These are phyloP conservation scores for Florisuga fusca DNA, from an alignment of 2,797 vertebrate species.

Conservation along the genomic window DNA sequence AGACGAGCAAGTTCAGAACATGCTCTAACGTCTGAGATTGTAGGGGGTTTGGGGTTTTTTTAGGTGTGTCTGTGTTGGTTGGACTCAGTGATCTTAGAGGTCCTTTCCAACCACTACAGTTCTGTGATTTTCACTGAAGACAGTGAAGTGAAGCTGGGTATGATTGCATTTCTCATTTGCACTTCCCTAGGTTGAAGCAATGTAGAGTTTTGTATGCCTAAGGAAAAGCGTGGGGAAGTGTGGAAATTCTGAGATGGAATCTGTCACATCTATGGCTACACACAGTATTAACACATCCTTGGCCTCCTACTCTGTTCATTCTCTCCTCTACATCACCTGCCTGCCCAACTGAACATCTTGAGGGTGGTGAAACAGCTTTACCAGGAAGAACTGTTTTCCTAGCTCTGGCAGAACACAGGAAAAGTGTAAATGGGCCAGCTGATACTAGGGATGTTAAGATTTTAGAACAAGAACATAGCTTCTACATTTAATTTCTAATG, in stretches of 20 bases:
- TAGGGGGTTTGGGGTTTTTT: too few species aligned
- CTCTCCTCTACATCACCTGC: conserved; percentile 45
- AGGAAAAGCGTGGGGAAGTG: conserved; percentile 16
- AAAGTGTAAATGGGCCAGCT: conserved; percentile 5
- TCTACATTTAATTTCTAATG: background rate
- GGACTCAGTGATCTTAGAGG: too few species aligned
- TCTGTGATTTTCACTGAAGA: background rate
- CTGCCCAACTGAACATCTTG: conserved; percentile 3
- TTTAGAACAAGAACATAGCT: background rate
- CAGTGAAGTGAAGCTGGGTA: background rate
- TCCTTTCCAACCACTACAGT: too few species aligned
- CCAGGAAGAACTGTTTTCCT: background rate
- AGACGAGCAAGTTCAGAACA: too few species aligned
- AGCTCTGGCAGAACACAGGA: background rate
- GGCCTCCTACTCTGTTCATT: conserved; percentile 34
- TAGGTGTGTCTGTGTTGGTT: too few species aligned
- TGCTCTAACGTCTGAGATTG: too few species aligned
- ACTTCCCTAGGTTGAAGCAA: background rate
- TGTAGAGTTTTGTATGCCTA: background rate
- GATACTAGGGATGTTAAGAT: background rate
- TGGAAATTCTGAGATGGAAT: background rate
- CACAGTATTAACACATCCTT: conserved; percentile 26
- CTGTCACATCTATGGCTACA: conserved; percentile 10
- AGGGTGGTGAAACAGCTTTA: background rate
- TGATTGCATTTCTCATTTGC: background rate